phyloP scores from a whole-genome alignment of 1,140 invertebrate genomes.

The Pemphigus obesinymphae region DNA sequence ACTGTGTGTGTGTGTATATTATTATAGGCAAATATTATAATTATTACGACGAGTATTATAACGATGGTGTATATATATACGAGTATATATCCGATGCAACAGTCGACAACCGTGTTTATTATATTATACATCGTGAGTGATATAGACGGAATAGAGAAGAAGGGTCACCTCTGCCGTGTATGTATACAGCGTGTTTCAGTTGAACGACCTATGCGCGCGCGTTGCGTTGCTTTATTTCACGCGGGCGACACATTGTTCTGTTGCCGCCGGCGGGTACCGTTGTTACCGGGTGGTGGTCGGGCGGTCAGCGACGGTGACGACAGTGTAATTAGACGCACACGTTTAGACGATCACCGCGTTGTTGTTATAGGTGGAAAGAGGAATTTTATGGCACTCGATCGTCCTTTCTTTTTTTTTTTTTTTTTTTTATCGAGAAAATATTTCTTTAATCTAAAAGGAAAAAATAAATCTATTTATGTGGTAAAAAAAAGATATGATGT shows the following conservation, averaged over 20 bases:
- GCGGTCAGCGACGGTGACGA: neutral
- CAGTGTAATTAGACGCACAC: neutral
- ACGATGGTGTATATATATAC: neutral
- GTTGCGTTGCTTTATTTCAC: conserved; percentile 23
- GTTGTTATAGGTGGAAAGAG: neutral
- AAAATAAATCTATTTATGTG: too few species aligned
- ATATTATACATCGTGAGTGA: neutral
- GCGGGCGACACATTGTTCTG: conserved; percentile 36
- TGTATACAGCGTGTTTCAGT: conserved; percentile 26
- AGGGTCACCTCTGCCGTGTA: neutral
- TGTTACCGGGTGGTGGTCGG: neutral
- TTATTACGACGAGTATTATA: neutral
- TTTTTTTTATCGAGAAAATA: too few species aligned
- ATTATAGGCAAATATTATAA: conserved; percentile 3
- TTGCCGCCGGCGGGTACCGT: neutral
- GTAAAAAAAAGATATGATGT: too few species aligned
- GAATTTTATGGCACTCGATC: neutral
- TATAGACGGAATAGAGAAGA: neutral
- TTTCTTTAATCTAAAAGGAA: too few species aligned
- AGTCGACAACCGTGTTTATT: neutral
- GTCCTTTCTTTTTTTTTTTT: too few species aligned
- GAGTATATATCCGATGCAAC: neutral
- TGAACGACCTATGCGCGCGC: conserved; percentile 15
- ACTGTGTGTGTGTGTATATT: too few species aligned
- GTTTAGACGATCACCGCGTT: too few species aligned